Evolutionary conservation across 92 coral and sea anemone genomes (phyloP).

Genomic region (Phenganax stokvisi): DNA sequence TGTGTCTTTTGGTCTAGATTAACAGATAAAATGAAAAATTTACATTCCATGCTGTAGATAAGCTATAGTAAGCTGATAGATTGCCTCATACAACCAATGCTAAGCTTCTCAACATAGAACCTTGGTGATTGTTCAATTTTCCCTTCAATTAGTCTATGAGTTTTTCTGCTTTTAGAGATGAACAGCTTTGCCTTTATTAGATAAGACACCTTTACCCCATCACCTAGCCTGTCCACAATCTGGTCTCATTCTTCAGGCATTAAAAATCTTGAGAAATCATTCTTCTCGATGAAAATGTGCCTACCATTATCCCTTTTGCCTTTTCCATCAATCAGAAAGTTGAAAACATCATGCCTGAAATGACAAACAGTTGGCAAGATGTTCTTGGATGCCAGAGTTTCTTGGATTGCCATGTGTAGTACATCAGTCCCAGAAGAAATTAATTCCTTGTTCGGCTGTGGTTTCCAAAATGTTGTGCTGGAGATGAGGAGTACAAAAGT

Average conservation of each 20-base stretch:
- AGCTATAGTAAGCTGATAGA: constrained; percentile 4
- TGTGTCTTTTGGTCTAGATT: not conserved
- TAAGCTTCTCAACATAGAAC: constrained; percentile 22
- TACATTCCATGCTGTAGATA: not conserved
- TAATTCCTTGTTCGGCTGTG: constrained; percentile 4
- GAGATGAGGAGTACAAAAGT: constrained; percentile 8
- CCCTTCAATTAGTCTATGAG: not conserved
- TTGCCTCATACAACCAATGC: constrained; percentile 21
- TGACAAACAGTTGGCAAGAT: constrained; percentile 7
- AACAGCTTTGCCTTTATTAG: constrained; percentile 18
- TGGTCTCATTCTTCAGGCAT: constrained; percentile 26
- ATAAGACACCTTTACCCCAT: constrained; percentile 24
- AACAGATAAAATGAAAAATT: not conserved
- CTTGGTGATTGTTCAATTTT: constrained; percentile 10
- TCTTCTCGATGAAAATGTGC: constrained; percentile 16
- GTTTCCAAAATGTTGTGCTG: constrained; percentile 8
- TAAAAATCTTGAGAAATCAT: constrained; percentile 8
- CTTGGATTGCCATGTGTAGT: constrained; percentile 12
- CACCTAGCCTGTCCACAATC: constrained; percentile 22
- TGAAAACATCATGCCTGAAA: constrained; percentile 31
- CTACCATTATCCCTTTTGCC: constrained; percentile 16
- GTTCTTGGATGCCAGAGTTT: constrained; percentile 21
- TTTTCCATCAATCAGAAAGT: constrained; percentile 1
- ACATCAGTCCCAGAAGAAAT: constrained; percentile 13
- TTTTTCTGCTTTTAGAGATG: constrained; percentile 21